Conservation (phyloP, 2,797 vertebrate species). For the Anas acuta region DNA sequence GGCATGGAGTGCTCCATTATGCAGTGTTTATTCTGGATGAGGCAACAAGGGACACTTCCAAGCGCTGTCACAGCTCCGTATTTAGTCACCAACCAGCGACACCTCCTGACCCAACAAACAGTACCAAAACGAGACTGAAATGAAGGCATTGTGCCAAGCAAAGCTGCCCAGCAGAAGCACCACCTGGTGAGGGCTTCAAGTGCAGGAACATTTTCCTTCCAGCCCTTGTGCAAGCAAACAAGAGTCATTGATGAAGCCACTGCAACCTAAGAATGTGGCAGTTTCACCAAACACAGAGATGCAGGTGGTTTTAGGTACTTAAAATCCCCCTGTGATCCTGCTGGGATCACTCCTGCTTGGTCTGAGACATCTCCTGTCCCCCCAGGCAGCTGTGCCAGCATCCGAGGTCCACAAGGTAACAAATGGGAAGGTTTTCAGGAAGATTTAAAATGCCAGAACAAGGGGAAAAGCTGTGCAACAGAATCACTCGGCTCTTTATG, state of each 20-base stretch:
- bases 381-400: not conserved
- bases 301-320: not conserved
- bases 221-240: not conserved
- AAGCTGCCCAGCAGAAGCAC: not conserved
- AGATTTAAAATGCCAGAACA: not conserved
- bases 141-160: rapidly evolving
- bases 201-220: not conserved
- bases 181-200: not conserved
- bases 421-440: not conserved
- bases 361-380: not conserved
- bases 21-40: not conserved
- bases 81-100: not conserved
- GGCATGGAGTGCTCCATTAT: not conserved
- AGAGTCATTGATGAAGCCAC: not conserved
- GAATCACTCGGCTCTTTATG: not conserved
- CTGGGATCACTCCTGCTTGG: not conserved
- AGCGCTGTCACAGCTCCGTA: not conserved
- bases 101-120: not conserved
- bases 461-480: not conserved
- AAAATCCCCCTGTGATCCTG: not conserved
- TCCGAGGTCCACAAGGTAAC: not conserved
- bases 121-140: not conserved
- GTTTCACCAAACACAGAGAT: not conserved
- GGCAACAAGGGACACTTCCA: not conserved
- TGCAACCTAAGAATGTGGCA: rapidly evolving